Percentiles rank a stretch among this genome's conserved stretches.
Conservation (phyloP, 2,888 invertebrate genomes). For the Buathra laborator region DNA sequence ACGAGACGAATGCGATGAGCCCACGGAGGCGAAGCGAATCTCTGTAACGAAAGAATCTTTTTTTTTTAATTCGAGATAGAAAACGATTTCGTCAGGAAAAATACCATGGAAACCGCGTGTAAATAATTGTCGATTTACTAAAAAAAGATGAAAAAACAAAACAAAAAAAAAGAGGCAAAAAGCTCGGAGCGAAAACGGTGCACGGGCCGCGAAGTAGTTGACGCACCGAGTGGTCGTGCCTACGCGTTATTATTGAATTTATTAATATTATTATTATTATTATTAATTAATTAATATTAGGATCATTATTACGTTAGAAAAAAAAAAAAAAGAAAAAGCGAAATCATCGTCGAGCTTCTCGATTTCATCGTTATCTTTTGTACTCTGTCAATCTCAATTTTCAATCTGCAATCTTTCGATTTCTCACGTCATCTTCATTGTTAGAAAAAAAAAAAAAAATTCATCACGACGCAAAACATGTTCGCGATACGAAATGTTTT, state of each 20-base stretch:
- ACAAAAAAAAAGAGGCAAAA: not conserved
- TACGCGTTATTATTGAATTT: conserved; percentile 65
- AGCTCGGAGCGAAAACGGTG: conserved; percentile 4
- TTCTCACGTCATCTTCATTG: conserved; percentile 48
- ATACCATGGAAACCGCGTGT: conserved; percentile 71
- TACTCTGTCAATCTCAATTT: conserved; percentile 46
- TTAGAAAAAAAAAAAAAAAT: conserved; percentile 45
- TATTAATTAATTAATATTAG: conserved; percentile 45
- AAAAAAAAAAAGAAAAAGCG: conserved; percentile 11
- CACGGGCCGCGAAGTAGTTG: conserved; percentile 40
- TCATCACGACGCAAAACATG: conserved; percentile 3
- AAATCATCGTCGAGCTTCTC: conserved; percentile 51
- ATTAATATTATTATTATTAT: conserved; percentile 61
- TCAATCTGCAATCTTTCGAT: conserved; percentile 29
- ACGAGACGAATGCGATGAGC: conserved; percentile 17
- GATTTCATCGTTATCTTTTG: conserved; percentile 65
- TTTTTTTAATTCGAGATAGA: conserved; percentile 1
- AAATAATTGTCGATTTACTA: conserved; percentile 71
- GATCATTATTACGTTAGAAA: conserved; percentile 53
- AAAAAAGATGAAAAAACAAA: too few species aligned
- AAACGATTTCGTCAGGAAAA: conserved; percentile 65
- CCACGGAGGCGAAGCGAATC: conserved; percentile 53
- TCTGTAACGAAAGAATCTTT: conserved; percentile 29
- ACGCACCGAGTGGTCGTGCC: conserved; percentile 53
- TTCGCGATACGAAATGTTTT: conserved; percentile 64